A percentile compares a stretch with the other conserved stretches of the same genome.
phyloP scores from a whole-genome alignment of 2,888 invertebrate genomes.

The Trichopoda pennipes region DNA sequence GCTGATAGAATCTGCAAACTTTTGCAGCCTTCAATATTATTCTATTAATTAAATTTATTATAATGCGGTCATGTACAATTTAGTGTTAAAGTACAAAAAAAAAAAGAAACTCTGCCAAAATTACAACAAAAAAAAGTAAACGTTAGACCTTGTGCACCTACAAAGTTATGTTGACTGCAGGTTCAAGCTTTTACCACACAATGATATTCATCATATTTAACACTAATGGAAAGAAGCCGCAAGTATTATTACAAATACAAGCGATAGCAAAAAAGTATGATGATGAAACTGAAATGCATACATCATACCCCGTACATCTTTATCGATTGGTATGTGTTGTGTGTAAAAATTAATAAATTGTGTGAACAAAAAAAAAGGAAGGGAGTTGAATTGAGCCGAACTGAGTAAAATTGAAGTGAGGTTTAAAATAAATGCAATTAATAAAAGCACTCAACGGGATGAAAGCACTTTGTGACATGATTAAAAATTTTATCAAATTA shows the following conservation, averaged over 20 bases:
- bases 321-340: conserved; percentile 20
- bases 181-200: conserved; percentile 5
- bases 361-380: conserved; percentile 28
- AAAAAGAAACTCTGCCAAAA: not conserved
- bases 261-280: conserved; percentile 1
- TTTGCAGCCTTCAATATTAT: conserved; percentile 58
- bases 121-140: not conserved
- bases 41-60: conserved; percentile 71
- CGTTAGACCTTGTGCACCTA: conserved; percentile 13
- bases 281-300: conserved; percentile 15
- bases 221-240: conserved; percentile 60
- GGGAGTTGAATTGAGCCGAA: not conserved
- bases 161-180: conserved; percentile 10
- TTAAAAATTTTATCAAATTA: conserved; percentile 70
- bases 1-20: not conserved
- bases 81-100: conserved; percentile 38
- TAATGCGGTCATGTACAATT: conserved; percentile 68
- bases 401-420: conserved; percentile 55
- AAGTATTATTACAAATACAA: conserved; percentile 48
- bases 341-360: conserved; percentile 40
- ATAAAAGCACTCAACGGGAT: conserved; percentile 71
- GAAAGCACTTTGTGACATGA: conserved; percentile 70
- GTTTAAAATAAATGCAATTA: conserved; percentile 71
- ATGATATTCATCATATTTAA: conserved; percentile 31
- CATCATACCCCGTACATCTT: not conserved